These are phyloP conservation scores for Mesoclemmys tuberculata DNA, from an alignment of 2,113 vertebrate species.

Conservation along the genomic window DNA sequence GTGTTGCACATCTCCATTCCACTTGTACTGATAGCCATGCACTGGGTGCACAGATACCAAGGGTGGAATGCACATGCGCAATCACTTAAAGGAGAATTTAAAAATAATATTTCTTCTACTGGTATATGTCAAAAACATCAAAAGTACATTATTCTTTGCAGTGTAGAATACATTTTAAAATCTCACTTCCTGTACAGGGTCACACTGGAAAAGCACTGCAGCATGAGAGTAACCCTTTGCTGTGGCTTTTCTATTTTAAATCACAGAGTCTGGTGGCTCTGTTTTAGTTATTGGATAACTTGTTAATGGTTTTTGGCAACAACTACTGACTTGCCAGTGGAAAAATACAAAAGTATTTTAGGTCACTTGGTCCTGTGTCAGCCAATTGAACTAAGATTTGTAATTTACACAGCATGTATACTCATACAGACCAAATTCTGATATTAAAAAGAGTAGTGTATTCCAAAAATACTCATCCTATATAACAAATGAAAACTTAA, in stretches of 20 bases:
- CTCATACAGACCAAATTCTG: neutral
- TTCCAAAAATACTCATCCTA: neutral
- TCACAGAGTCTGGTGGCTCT: neutral
- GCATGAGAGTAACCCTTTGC: neutral
- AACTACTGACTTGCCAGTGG: neutral
- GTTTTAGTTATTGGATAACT: neutral
- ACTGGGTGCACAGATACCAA: neutral
- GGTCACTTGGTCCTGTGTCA: neutral
- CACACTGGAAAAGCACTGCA: neutral
- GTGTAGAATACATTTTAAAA: neutral
- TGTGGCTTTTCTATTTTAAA: neutral
- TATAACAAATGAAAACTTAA: neutral
- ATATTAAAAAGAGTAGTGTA: rapidly evolving
- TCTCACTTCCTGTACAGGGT: neutral
- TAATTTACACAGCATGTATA: neutral
- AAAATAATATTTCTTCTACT: neutral
- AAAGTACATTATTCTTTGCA: neutral
- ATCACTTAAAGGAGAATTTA: neutral
- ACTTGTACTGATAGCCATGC: neutral
- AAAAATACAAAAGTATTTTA: neutral
- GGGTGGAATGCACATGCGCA: neutral
- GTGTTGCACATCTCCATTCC: neutral
- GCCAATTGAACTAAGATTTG: neutral
- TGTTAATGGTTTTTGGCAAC: neutral
- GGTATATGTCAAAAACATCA: neutral